Evolutionary conservation across 2,797 vertebrate species (phyloP), one percentile per base, ranked within the genome.

Genomic region (Cyprinodon diabolis): DNA sequence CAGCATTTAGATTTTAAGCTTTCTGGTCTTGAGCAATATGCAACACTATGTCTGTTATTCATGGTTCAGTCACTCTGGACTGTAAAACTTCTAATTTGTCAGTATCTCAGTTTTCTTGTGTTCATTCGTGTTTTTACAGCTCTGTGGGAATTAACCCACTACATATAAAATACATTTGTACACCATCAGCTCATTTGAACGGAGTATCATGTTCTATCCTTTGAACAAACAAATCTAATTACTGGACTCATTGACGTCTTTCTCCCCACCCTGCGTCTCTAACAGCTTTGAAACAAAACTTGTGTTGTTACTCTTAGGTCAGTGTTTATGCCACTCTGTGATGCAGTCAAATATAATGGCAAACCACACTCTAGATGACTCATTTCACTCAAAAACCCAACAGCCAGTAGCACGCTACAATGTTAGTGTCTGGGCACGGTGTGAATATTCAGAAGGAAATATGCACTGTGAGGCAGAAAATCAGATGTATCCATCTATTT

Each of bases 281-380:
- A 45, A n/a, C 14, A 82, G 48, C 73, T 78, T 69, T 75, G 47
- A 88, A 88, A 77, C 70, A 66, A 49, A 82, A 77, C 52, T 78
- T 81, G 68, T 35, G 1, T 58, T 23, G 60, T 74, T 76, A 78
- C 25, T 23, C n/a, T 85, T 79, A 81, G 79, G 80, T 85, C 74
- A 77, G 72, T 79, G 77, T 85, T 87, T 76, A 66, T 76, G 65
- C 57, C 66, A 78, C 60, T 84, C 81, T 83, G 75, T 84, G 72
- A 88, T 80, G 78, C 82, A 83, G 78, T 77, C 63, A 66, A 76
- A 86, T 81, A 78, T 77, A 76, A 88, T 86, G 66, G 76, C 83
- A 89, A 88, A 91, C 79, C 89, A 77, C 83, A 83, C 58, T 75
- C 56, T 47, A 51, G 72, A 76, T 89, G 87, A 89, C 73, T 90